These are phyloP conservation scores for Lynx canadensis DNA, from an alignment of 2,113 vertebrate genomes.

Conservation along the genomic window DNA sequence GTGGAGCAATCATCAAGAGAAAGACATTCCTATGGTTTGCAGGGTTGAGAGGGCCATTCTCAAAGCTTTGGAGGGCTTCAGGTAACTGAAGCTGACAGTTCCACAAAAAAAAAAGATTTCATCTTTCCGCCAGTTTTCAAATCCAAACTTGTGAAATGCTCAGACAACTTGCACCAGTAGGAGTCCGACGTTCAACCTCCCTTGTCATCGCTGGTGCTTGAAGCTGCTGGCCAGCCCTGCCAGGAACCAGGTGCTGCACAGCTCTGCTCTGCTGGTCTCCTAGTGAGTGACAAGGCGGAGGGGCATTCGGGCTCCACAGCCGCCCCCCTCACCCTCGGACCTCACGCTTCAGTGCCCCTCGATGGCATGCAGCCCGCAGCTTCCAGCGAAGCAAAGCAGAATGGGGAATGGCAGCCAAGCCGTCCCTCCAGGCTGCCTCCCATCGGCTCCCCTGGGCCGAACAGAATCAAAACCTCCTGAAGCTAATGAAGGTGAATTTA, in stretches of 20 bases:
- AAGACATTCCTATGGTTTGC: not conserved
- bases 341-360: not conserved
- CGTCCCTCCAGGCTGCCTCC: not conserved
- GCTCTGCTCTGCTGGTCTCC: not conserved
- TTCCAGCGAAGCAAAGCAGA: not conserved
- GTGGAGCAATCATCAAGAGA: not conserved
- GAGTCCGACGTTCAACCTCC: not conserved
- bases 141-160: not conserved
- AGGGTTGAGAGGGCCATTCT: not conserved
- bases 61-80: not conserved
- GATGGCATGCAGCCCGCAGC: not conserved
- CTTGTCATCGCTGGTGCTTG: not conserved
- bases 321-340: not conserved
- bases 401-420: not conserved
- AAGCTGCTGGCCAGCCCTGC: not conserved
- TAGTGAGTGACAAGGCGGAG: not conserved
- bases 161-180: not conserved
- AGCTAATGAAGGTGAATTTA: slow-evolving; percentile 8
- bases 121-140: slow-evolving; percentile 5
- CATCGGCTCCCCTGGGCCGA: not conserved
- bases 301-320: not conserved
- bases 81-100: not conserved
- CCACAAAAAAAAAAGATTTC: not conserved
- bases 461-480: not conserved
- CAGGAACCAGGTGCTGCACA: not conserved